Percentiles rank a stretch among this genome's conserved stretches.
Conservation (phyloP, 2,113 vertebrate genomes). For the Lycocorax pyrrhopterus region DNA sequence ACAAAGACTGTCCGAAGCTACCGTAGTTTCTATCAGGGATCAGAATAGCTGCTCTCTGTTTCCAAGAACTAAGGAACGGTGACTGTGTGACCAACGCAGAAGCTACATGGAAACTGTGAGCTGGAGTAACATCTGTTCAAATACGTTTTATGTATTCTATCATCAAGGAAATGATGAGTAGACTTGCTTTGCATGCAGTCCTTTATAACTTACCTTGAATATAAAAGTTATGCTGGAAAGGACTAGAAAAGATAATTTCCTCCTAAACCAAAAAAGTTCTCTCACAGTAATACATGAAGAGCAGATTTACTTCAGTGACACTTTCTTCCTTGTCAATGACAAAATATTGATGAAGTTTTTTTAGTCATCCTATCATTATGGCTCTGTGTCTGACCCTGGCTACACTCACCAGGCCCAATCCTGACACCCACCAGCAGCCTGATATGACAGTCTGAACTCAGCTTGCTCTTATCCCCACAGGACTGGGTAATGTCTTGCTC, state of each 20-base stretch:
- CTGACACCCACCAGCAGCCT: not conserved
- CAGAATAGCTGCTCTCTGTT: not conserved
- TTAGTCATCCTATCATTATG: not conserved
- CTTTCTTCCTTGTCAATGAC: not conserved
- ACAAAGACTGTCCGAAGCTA: not conserved
- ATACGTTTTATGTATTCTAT: not conserved
- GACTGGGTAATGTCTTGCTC: not conserved
- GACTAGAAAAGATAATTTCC: not conserved
- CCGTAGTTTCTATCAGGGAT: not conserved
- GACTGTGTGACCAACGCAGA: rapidly evolving
- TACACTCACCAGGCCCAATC: not conserved
- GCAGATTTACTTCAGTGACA: not conserved
- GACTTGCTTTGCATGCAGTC: not conserved
- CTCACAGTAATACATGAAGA: not conserved
- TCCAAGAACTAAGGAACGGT: not conserved
- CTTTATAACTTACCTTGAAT: not conserved
- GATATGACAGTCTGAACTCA: not conserved
- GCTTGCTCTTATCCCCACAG: not conserved
- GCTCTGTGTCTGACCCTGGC: not conserved
- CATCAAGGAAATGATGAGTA: not conserved
- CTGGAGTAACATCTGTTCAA: not conserved
- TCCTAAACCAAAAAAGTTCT: not conserved
- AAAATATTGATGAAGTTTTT: not conserved
- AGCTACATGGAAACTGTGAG: rapidly evolving
- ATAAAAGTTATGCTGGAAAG: not conserved